A percentile compares a stretch with the other conserved stretches of the same genome.
Conservation (phyloP, 2,888 invertebrate genomes). For the Amblyjoppa proteus region DNA sequence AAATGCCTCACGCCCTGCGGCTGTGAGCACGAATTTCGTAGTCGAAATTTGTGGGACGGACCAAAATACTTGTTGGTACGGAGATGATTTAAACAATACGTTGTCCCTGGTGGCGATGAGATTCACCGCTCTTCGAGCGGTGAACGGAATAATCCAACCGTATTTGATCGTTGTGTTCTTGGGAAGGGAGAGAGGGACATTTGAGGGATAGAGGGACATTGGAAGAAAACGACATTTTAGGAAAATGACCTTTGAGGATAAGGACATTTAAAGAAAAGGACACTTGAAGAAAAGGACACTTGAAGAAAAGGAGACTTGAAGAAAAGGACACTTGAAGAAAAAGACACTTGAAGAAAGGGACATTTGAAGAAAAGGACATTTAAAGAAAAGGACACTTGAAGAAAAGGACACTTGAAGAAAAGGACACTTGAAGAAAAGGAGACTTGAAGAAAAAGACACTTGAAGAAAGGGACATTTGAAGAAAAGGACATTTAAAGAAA, state of each 20-base stretch:
- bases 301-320: no score
- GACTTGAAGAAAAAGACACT: slow-evolving; percentile 4
- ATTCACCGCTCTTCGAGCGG: no score
- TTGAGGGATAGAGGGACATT: neutral
- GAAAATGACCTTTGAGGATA: neutral
- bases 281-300: neutral
- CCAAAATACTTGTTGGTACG: no score
- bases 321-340: neutral
- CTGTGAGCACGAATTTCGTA: no score
- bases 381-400: neutral
- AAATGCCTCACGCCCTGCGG: no score
- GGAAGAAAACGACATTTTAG: slow-evolving; percentile 2
- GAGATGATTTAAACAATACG: no score
- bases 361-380: slow-evolving; percentile 4
- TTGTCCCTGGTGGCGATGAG: no score
- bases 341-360: neutral
- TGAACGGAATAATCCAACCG: neutral
- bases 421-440: neutral
- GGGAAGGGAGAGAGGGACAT: slow-evolving; percentile 8
- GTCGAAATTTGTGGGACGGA: no score
- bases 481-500: neutral
- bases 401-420: neutral
- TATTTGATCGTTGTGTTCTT: neutral
- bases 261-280: neutral
- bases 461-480: neutral